Percentiles rank a stretch among this genome's conserved stretches.
Evolutionary conservation across 2,113 vertebrate species (phyloP).

Genomic region (Anolis carolinensis): DNA sequence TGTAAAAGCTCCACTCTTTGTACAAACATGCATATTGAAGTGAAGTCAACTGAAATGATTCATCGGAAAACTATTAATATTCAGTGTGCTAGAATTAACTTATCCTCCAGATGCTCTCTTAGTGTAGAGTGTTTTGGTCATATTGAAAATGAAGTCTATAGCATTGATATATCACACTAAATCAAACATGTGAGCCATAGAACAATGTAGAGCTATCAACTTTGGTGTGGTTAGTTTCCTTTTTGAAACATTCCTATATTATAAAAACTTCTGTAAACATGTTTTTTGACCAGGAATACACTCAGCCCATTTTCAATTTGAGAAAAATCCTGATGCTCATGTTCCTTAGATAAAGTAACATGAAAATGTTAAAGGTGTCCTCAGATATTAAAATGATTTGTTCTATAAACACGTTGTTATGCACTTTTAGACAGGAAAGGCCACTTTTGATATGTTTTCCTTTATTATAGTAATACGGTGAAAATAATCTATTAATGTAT

Average conservation of each 20-base stretch:
- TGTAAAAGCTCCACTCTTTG: neutral
- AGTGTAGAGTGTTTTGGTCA: neutral
- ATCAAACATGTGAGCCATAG: neutral
- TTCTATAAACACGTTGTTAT: too few relatives aligned
- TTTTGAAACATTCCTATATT: neutral
- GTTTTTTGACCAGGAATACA: neutral
- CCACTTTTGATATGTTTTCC: too few relatives aligned
- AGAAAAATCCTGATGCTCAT: too few relatives aligned
- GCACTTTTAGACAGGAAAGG: too few relatives aligned
- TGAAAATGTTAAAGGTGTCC: too few relatives aligned
- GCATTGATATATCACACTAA: neutral
- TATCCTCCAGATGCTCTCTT: neutral
- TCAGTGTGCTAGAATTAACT: neutral
- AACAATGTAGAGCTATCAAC: neutral
- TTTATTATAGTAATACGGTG: too few relatives aligned
- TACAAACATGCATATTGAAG: neutral
- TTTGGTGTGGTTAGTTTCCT: neutral
- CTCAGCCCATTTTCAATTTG: too few relatives aligned
- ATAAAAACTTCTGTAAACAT: neutral
- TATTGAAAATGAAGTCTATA: neutral
- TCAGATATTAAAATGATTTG: too few relatives aligned
- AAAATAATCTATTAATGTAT: too few relatives aligned
- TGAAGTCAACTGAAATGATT: neutral
- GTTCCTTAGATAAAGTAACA: too few relatives aligned
- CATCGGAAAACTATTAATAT: neutral